Base-by-base conservation (phyloP, 1,140 invertebrate genomes). In the Xylocopa sonorina region DNA sequence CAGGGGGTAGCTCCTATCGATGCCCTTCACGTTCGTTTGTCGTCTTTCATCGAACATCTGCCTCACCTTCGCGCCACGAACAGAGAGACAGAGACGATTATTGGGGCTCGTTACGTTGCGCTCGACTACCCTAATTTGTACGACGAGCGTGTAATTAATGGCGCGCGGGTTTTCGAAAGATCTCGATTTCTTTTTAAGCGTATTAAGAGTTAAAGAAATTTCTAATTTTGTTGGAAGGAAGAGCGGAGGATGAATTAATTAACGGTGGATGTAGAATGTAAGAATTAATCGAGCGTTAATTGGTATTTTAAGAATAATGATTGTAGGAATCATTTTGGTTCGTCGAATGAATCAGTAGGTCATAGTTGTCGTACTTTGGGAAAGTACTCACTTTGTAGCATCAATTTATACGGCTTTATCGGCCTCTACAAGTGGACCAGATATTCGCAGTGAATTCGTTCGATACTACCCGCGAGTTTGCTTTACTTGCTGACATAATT, bases 1-100 rank as follows among this genome's bases (percentile, higher is more conserved):
- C 21, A 97, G 91, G 0, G 96, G 96, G 91, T 97, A 96, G 88
- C 96, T 96, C 76, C 96, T 95, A 92, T 97, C 96, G 82, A 97
- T 96, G 41, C 96, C 96, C 63, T 93, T 94, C 9, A 94, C 94
- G 64, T 94, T 95, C n/a, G 93, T 94, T 63, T 94, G 94, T 41
- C 96, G 94, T 21, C 96, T 93, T 86, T 97, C 96, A 82, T 97
- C 96, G 88, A 97, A 97, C 95, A 97, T 96, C 78, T 82, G 84
- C 55, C 82, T 86, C 72, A 87, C 85, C 85, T 86, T 71, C 24
- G 6, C 10, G 14, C 6, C 57, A 38, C 3, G 0, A 53, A 43
- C 50, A 24, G 7, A 6, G 2, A n/a, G 38, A 43, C 50, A 24
- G 7, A 6, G 2, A n/a, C 41, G 16, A 32, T 16, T 66, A 5